Evolutionary conservation across 2,888 invertebrate species (phyloP).

Genomic region (Celastrina argiolus): DNA sequence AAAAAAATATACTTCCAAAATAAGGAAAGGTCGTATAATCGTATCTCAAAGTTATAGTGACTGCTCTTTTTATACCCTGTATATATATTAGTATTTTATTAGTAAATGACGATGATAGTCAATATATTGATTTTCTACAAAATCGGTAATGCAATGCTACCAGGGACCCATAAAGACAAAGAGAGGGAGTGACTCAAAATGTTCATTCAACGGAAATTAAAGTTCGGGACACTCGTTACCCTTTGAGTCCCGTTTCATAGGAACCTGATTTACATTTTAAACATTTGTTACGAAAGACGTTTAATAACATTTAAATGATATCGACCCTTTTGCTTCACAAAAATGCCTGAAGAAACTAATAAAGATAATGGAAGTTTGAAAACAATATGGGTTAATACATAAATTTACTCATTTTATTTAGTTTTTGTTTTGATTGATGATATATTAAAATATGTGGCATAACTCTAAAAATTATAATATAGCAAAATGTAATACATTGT

Average conservation of each 20-base stretch:
- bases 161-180: constrained; percentile 48
- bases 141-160: constrained; percentile 28
- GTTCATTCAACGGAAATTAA: constrained; percentile 77
- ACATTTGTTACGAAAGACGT: constrained; percentile 1
- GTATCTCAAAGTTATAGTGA: too few species aligned
- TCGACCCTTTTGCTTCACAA: neutral
- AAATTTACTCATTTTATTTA: too few species aligned
- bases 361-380: too few species aligned
- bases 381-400: too few species aligned
- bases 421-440: too few species aligned
- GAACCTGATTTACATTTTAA: constrained; percentile 19
- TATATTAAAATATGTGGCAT: too few species aligned
- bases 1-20: too few species aligned
- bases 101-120: neutral
- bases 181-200: constrained; percentile 62
- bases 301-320: neutral
- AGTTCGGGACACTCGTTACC: constrained; percentile 69
- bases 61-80: too few species aligned
- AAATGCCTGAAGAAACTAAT: neutral
- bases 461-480: too few species aligned
- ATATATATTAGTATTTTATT: too few species aligned
- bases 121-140: neutral
- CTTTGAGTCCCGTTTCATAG: constrained; percentile 42
- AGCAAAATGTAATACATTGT: too few species aligned
- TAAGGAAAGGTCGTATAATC: too few species aligned